phyloP scores from a whole-genome alignment of 2,888 invertebrate genomes.

The Graphium colonna region DNA sequence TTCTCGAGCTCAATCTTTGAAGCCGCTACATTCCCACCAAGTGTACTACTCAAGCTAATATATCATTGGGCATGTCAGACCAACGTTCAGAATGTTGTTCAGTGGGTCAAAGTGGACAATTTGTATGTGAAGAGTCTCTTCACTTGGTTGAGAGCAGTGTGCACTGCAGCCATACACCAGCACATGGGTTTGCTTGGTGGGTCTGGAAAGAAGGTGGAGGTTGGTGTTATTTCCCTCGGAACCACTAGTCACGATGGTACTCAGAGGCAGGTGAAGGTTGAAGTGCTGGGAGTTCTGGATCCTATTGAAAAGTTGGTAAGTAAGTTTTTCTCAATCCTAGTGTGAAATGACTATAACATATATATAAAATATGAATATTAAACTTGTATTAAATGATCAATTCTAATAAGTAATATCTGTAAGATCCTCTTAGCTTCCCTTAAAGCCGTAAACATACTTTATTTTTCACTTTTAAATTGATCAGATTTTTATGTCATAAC shows the following conservation, averaged over 20 bases:
- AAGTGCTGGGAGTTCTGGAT: slow-evolving; percentile 91
- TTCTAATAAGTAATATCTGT: too few relatives aligned
- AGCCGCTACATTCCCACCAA: slow-evolving; percentile 90
- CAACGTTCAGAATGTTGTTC: slow-evolving; percentile 91
- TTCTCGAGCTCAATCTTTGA: slow-evolving; percentile 94
- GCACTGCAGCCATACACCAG: slow-evolving; percentile 89
- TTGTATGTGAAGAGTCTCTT: slow-evolving; percentile 82
- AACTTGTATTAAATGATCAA: too few relatives aligned
- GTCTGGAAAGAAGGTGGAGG: slow-evolving; percentile 84
- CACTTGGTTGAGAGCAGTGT: slow-evolving; percentile 83
- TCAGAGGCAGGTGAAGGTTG: slow-evolving; percentile 90
- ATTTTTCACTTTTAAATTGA: too few relatives aligned
- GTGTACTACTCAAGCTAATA: slow-evolving; percentile 89
- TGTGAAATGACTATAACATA: too few relatives aligned
- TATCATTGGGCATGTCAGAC: slow-evolving; percentile 97
- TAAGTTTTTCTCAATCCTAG: too few relatives aligned
- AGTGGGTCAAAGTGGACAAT: slow-evolving; percentile 88
- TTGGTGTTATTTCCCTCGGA: slow-evolving; percentile 92
- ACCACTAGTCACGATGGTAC: slow-evolving; percentile 90
- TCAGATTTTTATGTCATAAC: too few relatives aligned
- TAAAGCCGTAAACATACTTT: too few relatives aligned
- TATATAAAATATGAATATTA: slow-evolving; percentile 12
- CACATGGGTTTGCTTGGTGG: slow-evolving; percentile 88
- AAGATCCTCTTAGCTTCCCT: too few relatives aligned
- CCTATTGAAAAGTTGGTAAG: slow-evolving; percentile 82